A percentile compares a stretch with the other conserved stretches of the same genome.
These are phyloP conservation scores for Miltochrista miniata DNA, from an alignment of 2,888 invertebrate species.

Conservation along the genomic window DNA sequence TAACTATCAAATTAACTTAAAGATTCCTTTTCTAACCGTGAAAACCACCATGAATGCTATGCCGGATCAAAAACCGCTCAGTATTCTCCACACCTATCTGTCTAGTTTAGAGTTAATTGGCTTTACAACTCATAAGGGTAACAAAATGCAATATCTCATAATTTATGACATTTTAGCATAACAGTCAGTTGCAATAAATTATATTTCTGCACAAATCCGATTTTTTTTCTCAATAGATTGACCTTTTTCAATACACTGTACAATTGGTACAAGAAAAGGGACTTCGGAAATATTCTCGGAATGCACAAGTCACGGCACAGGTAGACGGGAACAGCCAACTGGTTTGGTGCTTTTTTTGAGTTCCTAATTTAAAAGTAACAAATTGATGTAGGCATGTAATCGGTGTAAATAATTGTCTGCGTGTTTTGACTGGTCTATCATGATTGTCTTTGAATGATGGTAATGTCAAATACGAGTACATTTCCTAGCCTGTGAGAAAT, in stretches of 20 bases:
- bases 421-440: slow-evolving; percentile 15
- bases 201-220: slow-evolving; percentile 13
- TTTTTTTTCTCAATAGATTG: slow-evolving; percentile 14
- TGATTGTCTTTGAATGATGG: no score
- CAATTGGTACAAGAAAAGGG: slow-evolving; percentile 21
- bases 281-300: slow-evolving; percentile 42
- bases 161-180: no score
- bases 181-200: slow-evolving; percentile 15
- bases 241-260: slow-evolving; percentile 19
- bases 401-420: slow-evolving; percentile 23
- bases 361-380: slow-evolving; percentile 31
- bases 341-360: slow-evolving; percentile 30
- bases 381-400: slow-evolving; percentile 33
- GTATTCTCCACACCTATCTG: no score
- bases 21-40: no score
- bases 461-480: not conserved
- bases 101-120: no score
- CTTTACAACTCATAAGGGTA: no score
- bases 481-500: not conserved
- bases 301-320: slow-evolving; percentile 44
- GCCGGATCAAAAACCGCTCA: no score
- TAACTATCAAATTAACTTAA: no score
- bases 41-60: no score
- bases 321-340: slow-evolving; percentile 41
- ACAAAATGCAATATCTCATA: slow-evolving; percentile 9